Base-by-base conservation (phyloP, 1,140 invertebrate genomes). In the Cydia splendana region DNA sequence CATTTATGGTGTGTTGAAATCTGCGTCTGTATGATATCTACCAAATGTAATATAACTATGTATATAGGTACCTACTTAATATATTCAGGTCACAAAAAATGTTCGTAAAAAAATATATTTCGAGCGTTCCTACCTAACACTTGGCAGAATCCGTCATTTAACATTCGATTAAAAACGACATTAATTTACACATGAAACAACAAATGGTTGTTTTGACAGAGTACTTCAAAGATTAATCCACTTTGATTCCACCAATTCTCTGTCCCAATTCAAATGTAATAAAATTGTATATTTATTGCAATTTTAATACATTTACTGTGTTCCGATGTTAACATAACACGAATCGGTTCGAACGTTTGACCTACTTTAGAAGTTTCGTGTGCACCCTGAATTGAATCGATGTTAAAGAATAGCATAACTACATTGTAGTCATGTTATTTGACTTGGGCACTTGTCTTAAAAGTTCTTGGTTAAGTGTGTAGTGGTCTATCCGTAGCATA, bases 201-300 rank as follows among this genome's bases (percentile, higher is more conserved):
- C n/a, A 24, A 38, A 71, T 71, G 18, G 38, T 18, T 71, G 20
- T 45, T 67, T 71, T 71, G 67, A 45, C 18, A 38, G 24, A 69
- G 34, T 20, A 45, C 30, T 71, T 71, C 67, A 71, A 71, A 71
- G 67, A 71, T 71, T 18, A 71, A 71, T 42, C 15, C 34, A 42
- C 34, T 71, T 71, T 34, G 67, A 10, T 6, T n/a, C 57, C 57
- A 62, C 57, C 42, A 34, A 67, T 67, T 18, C n/a, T 45, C 7
- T n/a, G 38, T 24, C 34, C 67, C 67, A 42, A 38, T 71, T 62
- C 20, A 5, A 9, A 7, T 62, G 57, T 62, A 2, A 24, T 62
- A 62, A 62, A 62, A 62, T 5, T 18, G 20, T 20, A 18, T 62
- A 12, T 24, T 12, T n/a, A 62, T n/a, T 57, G 57, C 10, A 10